Conservation (phyloP, 2,797 vertebrate genomes). For the Poliocrania exsul region DNA sequence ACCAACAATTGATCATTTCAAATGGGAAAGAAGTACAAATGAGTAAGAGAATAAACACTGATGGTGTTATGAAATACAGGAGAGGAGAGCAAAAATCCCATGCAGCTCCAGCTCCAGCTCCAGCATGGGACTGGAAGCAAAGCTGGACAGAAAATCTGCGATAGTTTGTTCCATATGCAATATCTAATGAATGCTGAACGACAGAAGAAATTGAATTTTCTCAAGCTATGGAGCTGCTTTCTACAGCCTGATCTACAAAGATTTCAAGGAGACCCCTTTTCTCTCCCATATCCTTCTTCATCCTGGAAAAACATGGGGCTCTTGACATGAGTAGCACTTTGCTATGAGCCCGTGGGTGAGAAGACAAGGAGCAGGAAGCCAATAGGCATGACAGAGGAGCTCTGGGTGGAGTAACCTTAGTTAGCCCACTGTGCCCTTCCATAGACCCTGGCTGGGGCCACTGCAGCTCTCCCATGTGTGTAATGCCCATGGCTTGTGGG, state of each 20-base stretch:
- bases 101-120: background rate
- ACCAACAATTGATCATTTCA: constrained; percentile 45
- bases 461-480: background rate
- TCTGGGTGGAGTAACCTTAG: background rate
- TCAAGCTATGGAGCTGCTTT: background rate
- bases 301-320: background rate
- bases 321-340: rapidly evolving
- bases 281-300: background rate
- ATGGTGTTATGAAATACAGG: background rate
- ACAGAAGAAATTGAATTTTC: background rate
- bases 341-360: background rate
- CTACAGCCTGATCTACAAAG: background rate
- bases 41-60: constrained; percentile 52
- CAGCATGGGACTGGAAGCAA: background rate
- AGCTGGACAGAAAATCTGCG: background rate
- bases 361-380: background rate
- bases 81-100: constrained; percentile 1
- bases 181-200: background rate
- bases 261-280: background rate
- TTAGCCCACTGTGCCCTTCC: rapidly evolving
- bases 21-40: constrained; percentile 51
- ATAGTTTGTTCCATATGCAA: background rate
- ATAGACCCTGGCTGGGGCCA: background rate
- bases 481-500: rapidly evolving
- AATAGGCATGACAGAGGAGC: rapidly evolving